Percentiles rank a stretch among this genome's conserved stretches.
phyloP scores from a whole-genome alignment of 2,797 vertebrate species.

The Sebastolobus altivelis region DNA sequence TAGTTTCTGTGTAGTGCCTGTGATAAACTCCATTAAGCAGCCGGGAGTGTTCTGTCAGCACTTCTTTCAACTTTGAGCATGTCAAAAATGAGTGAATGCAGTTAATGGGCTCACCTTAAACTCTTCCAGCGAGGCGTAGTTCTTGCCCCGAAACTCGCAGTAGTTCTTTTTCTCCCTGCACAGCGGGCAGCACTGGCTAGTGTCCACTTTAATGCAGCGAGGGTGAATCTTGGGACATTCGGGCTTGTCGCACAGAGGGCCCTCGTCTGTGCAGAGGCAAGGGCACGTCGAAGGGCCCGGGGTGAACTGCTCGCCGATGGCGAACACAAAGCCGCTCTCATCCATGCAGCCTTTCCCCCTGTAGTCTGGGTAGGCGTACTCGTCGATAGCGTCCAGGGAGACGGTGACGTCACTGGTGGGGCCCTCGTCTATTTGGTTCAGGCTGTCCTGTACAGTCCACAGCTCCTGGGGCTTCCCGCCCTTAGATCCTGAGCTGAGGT shows the following conservation, averaged over 20 bases:
- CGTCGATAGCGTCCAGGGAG: conserved; percentile 91
- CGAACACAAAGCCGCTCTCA: conserved; percentile 97
- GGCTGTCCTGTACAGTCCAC: conserved; percentile 80
- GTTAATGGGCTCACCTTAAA: conserved; percentile 93
- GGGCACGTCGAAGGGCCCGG: conserved; percentile 97
- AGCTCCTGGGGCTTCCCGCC: conserved; percentile 82
- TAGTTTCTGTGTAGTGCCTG: conserved; percentile 63
- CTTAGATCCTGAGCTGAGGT: conserved; percentile 82
- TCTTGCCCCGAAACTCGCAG: conserved; percentile 96
- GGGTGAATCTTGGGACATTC: conserved; percentile 97
- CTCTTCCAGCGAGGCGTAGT: conserved; percentile 94
- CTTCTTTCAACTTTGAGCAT: conserved; percentile 57
- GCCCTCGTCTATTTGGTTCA: conserved; percentile 86
- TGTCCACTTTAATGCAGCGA: conserved; percentile 96
- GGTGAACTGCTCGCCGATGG: conserved; percentile 96
- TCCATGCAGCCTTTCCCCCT: conserved; percentile 98
- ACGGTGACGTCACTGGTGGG: conserved; percentile 85
- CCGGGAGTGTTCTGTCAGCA: conserved; percentile 69
- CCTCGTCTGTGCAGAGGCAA: conserved; percentile 98
- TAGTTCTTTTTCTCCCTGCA: conserved; percentile 97
- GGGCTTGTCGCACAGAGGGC: conserved; percentile 94
- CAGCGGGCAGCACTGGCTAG: conserved; percentile 96
- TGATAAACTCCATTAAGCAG: conserved; percentile 65
- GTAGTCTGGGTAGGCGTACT: conserved; percentile 97
- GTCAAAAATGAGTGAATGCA: conserved; percentile 64